These are phyloP conservation scores for Chromis chromis DNA, from an alignment of 2,797 vertebrate species.

Conservation along the genomic window DNA sequence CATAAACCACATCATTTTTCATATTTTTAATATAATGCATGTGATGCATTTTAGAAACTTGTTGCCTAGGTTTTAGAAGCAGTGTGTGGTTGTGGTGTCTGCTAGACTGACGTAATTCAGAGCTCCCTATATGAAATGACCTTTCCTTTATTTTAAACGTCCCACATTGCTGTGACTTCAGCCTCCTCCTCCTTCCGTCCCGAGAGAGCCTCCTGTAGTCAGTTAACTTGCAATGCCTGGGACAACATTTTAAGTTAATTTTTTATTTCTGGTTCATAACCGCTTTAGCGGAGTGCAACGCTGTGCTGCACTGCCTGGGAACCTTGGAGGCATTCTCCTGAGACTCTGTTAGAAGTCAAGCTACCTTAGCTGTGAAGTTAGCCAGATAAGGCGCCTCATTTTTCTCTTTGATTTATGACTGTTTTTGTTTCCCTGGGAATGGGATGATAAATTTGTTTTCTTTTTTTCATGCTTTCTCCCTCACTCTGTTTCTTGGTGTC, in stretches of 20 bases:
- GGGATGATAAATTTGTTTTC: slow-evolving; percentile 82
- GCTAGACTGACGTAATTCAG: background rate
- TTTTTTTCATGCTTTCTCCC: slow-evolving; percentile 64
- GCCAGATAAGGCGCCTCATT: slow-evolving; percentile 83
- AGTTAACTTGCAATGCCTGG: slow-evolving; percentile 60
- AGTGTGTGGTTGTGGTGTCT: background rate
- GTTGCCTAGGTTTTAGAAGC: background rate
- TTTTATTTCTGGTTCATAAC: slow-evolving; percentile 78
- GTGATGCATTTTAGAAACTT: background rate
- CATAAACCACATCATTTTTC: background rate
- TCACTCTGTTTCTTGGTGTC: slow-evolving; percentile 37
- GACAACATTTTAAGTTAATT: slow-evolving; percentile 67
- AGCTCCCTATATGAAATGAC: slow-evolving; percentile 31
- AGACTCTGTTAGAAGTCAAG: slow-evolving; percentile 80
- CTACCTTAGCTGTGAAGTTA: slow-evolving; percentile 85
- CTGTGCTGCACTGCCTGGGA: slow-evolving; percentile 57
- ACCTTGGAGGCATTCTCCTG: slow-evolving; percentile 77
- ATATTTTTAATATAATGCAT: background rate
- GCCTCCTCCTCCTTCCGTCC: slow-evolving; percentile 16
- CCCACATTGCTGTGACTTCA: slow-evolving; percentile 47
- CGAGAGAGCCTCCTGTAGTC: slow-evolving; percentile 45
- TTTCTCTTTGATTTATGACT: slow-evolving; percentile 85
- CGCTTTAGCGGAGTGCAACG: slow-evolving; percentile 54
- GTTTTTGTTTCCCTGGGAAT: slow-evolving; percentile 80
- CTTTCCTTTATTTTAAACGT: slow-evolving; percentile 47